phyloP scores from a whole-genome alignment of 1,140 invertebrate species.

The Meloidogyne exigua region DNA sequence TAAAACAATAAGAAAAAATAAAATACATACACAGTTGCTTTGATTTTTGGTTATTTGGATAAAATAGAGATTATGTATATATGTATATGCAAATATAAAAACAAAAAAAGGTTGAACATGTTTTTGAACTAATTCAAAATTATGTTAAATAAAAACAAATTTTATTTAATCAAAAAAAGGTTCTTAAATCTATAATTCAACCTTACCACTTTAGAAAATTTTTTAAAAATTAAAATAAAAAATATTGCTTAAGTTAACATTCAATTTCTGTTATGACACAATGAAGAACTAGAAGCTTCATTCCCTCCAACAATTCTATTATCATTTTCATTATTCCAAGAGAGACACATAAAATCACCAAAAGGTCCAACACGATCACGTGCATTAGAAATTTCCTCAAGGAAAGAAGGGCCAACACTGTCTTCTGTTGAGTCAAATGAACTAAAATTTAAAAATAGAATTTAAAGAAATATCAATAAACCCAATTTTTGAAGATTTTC shows the following conservation, averaged over 20 bases:
- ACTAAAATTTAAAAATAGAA: neutral
- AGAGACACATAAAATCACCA: constrained; percentile 1
- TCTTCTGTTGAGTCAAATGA: neutral
- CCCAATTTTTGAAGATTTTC: neutral
- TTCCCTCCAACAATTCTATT: neutral
- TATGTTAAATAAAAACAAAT: too few species aligned
- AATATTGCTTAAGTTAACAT: neutral
- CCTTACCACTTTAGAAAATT: too few species aligned
- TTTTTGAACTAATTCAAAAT: too few species aligned
- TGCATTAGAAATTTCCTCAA: neutral
- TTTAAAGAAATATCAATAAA: neutral
- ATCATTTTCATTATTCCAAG: neutral
- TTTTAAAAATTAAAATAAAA: too few species aligned
- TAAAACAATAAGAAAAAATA: neutral
- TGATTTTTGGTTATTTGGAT: neutral
- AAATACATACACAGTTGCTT: neutral
- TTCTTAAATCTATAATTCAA: too few species aligned
- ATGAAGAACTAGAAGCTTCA: neutral
- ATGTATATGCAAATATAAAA: neutral
- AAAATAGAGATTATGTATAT: neutral
- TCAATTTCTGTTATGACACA: neutral
- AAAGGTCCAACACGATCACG: neutral
- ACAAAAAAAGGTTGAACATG: neutral
- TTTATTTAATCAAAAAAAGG: too few species aligned
- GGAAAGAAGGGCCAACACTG: neutral